Conservation (phyloP, 2,797 vertebrate species). For the Nannoperca australis region DNA sequence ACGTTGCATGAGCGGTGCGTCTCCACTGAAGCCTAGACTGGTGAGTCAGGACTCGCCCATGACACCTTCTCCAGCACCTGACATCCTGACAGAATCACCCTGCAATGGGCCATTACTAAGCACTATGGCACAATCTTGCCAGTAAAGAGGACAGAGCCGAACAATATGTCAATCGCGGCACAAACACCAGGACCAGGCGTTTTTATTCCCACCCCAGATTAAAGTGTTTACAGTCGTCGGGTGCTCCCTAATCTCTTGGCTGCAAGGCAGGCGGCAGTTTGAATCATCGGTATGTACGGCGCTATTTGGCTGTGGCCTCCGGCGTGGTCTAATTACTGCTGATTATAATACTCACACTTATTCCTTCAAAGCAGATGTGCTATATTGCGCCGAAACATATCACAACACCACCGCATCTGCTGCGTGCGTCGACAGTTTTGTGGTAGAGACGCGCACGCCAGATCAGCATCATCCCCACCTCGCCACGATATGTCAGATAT, state of each 20-base stretch:
- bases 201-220: conserved; percentile 45
- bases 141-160: conserved; percentile 31
- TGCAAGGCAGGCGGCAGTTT: conserved; percentile 47
- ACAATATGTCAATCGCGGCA: conserved; percentile 1
- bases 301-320: conserved; percentile 47
- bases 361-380: background rate
- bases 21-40: conserved; percentile 43
- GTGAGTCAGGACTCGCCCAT: conserved; percentile 78
- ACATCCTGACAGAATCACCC: conserved; percentile 39
- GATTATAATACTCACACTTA: conserved; percentile 6
- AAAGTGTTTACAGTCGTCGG: conserved; percentile 59
- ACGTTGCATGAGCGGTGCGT: conserved; percentile 29
- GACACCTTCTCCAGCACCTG: conserved; percentile 65
- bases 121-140: conserved; percentile 19
- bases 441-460: conserved; percentile 37
- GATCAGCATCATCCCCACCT: conserved; percentile 54
- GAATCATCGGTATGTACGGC: conserved; percentile 58
- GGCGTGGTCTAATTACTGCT: conserved; percentile 27
- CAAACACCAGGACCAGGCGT: conserved; percentile 24
- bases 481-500: conserved; percentile 28
- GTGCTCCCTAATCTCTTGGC: conserved; percentile 39
- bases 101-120: conserved; percentile 29
- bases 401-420: conserved; percentile 16
- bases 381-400: background rate
- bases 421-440: conserved; percentile 35